These are phyloP conservation scores for Drosophila pallidifrons DNA, from an alignment of 1,140 invertebrate species.

Conservation along the genomic window DNA sequence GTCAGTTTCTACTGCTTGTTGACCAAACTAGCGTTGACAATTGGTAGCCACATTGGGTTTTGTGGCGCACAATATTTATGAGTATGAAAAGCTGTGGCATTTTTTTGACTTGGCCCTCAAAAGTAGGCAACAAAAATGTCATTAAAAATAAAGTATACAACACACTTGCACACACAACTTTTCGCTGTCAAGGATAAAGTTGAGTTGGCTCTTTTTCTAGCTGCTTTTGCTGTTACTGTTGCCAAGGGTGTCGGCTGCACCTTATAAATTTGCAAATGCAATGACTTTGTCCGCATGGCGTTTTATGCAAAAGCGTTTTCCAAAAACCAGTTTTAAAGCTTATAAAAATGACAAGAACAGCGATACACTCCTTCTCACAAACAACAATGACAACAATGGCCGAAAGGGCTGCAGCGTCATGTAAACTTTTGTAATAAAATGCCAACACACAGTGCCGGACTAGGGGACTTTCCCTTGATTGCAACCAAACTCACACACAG, in stretches of 20 bases:
- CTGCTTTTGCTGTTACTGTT: constrained; percentile 10
- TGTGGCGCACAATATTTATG: constrained; percentile 16
- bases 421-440: constrained; percentile 82
- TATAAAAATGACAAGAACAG: constrained; percentile 75
- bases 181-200: constrained; percentile 26
- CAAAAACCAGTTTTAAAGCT: constrained; percentile 54
- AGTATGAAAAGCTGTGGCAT: constrained; percentile 10
- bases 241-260: constrained; percentile 19
- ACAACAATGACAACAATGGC: constrained; percentile 38
- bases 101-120: constrained; percentile 16
- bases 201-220: neutral
- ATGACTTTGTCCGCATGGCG: constrained; percentile 40
- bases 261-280: constrained; percentile 57
- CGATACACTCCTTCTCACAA: constrained; percentile 27
- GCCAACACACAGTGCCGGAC: constrained; percentile 53
- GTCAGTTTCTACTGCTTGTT: constrained; percentile 23
- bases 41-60: constrained; percentile 35
- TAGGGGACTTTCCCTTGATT: constrained; percentile 11
- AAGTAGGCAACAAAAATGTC: constrained; percentile 37
- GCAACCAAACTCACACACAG: no score
- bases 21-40: constrained; percentile 47
- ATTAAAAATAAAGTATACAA: constrained; percentile 43
- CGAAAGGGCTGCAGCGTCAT: constrained; percentile 62
- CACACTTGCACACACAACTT: constrained; percentile 9
- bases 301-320: constrained; percentile 47